Conservation (phyloP, 2,888 invertebrate species). For the Cordylochernes scorpioides region DNA sequence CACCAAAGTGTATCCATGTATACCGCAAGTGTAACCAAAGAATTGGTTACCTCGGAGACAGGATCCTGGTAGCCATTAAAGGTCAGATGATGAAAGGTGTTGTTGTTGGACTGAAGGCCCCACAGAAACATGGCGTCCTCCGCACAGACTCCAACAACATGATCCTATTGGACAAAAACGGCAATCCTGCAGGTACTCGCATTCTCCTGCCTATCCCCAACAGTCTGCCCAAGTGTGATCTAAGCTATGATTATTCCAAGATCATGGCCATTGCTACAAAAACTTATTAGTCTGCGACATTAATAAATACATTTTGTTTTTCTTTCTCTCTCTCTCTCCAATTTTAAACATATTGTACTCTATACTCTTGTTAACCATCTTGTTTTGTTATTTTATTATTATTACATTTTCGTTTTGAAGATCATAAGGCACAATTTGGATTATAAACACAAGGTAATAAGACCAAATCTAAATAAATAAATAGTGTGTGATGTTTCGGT, state of each 20-base stretch:
- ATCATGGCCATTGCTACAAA: slow-evolving; percentile 60
- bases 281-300: no score
- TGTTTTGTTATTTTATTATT: no score
- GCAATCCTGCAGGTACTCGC: slow-evolving; percentile 75
- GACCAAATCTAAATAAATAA: no score
- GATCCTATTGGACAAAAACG: slow-evolving; percentile 78
- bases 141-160: slow-evolving; percentile 85
- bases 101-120: slow-evolving; percentile 50
- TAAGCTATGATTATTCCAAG: slow-evolving; percentile 74
- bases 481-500: no score
- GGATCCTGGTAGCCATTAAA: slow-evolving; percentile 68
- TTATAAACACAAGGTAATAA: no score
- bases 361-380: no score
- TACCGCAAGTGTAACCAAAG: slow-evolving; percentile 41
- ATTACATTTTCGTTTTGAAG: no score
- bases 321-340: no score
- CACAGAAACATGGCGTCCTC: slow-evolving; percentile 52
- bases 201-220: slow-evolving; percentile 85
- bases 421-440: no score
- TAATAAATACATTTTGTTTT: no score
- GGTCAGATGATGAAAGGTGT: slow-evolving; percentile 84
- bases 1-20: slow-evolving; percentile 73
- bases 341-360: no score
- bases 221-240: slow-evolving; percentile 50
- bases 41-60: slow-evolving; percentile 43